Percentiles rank a stretch among this genome's conserved stretches.
These are phyloP conservation scores for Danio albolineatus DNA, from an alignment of 2,797 vertebrate species.

Conservation along the genomic window DNA sequence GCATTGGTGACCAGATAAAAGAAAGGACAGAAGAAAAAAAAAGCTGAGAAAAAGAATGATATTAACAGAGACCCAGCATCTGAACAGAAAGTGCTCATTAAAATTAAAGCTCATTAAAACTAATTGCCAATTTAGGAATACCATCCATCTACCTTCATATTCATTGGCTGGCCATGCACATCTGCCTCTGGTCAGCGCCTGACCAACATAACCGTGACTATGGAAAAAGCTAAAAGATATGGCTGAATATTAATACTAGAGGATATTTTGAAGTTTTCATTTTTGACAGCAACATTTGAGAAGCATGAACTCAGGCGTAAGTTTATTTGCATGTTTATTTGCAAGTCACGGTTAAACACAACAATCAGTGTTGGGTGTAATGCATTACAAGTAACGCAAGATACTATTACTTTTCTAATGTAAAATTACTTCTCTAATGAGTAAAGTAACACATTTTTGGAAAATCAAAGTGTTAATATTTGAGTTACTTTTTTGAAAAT, in stretches of 20 bases:
- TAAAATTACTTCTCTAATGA: no score
- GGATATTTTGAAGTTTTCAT: background rate
- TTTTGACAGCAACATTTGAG: no score
- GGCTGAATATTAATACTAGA: background rate
- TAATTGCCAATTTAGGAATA: constrained; percentile 79
- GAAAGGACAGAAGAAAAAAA: constrained; percentile 53
- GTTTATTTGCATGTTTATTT: no score
- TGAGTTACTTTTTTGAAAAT: no score
- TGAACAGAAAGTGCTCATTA: constrained; percentile 75
- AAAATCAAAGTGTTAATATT: no score
- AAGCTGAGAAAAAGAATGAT: constrained; percentile 43
- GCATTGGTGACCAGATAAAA: constrained; percentile 12
- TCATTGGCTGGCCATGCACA: constrained; percentile 62
- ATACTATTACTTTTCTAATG: no score
- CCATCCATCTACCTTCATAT: constrained; percentile 63
- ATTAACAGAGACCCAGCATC: constrained; percentile 57
- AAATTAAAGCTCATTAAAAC: constrained; percentile 83
- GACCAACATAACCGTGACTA: background rate
- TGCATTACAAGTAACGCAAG: no score
- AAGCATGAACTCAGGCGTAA: no score
- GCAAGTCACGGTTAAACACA: no score
- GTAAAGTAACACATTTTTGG: no score
- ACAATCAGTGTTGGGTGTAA: no score
- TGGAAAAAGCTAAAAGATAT: background rate
- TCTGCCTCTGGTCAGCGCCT: background rate